These are phyloP conservation scores for Crotophaga sulcirostris DNA, from an alignment of 2,113 vertebrate genomes.

Conservation along the genomic window DNA sequence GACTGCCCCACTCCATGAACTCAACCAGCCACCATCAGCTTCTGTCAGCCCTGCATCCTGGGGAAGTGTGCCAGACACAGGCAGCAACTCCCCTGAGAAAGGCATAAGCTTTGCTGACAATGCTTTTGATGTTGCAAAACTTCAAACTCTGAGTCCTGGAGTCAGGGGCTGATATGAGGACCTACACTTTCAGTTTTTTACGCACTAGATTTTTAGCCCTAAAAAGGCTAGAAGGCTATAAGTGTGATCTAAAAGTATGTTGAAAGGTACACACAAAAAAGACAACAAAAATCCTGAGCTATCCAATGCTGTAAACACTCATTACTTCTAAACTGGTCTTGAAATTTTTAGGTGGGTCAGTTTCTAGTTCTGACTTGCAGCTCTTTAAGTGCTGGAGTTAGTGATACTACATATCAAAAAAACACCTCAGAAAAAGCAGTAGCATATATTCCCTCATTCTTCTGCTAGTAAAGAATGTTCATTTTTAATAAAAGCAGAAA, in stretches of 20 bases:
- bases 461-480: not conserved
- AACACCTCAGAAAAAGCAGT: not conserved
- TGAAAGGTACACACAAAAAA: not conserved
- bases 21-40: not conserved
- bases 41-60: rapidly evolving
- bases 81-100: not conserved
- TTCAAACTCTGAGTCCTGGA: not conserved
- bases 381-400: not conserved
- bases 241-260: not conserved
- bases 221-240: not conserved
- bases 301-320: not conserved
- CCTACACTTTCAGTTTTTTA: not conserved
- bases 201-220: not conserved
- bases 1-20: rapidly evolving
- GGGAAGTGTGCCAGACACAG: not conserved
- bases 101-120: not conserved
- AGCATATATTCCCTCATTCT: not conserved
- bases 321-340: not conserved
- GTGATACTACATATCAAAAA: not conserved
- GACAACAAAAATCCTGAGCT: not conserved
- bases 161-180: not conserved
- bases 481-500: not conserved
- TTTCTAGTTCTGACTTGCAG: not conserved
- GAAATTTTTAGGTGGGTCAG: not conserved
- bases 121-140: not conserved